Percentiles rank a stretch among this genome's conserved stretches.
Conservation (phyloP, 2,888 invertebrate species). For the Rhagonycha lutea region DNA sequence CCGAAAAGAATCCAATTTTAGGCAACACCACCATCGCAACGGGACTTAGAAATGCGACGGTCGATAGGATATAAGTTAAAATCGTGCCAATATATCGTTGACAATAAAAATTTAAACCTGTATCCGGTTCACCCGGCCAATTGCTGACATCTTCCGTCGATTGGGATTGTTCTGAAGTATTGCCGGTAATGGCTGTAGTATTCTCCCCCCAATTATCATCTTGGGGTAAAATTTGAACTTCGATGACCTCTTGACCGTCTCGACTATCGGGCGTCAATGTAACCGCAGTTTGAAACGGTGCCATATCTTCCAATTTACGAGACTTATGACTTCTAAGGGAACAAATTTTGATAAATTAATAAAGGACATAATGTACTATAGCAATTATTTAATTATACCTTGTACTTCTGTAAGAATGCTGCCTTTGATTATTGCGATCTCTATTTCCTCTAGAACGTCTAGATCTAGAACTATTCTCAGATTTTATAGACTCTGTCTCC, state of each 20-base stretch:
- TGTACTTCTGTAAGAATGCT: constrained; percentile 70
- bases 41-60: constrained; percentile 88
- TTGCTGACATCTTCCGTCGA: constrained; percentile 90
- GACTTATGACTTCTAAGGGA: constrained; percentile 63
- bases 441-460: constrained; percentile 69
- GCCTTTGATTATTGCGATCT: constrained; percentile 61
- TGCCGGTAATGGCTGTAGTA: constrained; percentile 95
- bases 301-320: constrained; percentile 72
- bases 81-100: constrained; percentile 83
- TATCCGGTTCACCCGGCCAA: constrained; percentile 76
- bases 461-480: constrained; percentile 86
- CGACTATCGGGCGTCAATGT: constrained; percentile 78
- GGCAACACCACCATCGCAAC: constrained; percentile 94
- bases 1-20: constrained; percentile 84
- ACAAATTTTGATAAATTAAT: neutral
- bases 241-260: constrained; percentile 89
- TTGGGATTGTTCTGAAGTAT: constrained; percentile 93
- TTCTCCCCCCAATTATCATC: constrained; percentile 99
- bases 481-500: constrained; percentile 94
- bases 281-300: constrained; percentile 85
- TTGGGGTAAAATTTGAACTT: constrained; percentile 93
- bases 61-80: constrained; percentile 77
- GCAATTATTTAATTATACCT: constrained; percentile 56
- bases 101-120: constrained; percentile 74
- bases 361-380: neutral